Evolutionary conservation across 1,140 invertebrate species (phyloP).

Genomic region (Panagrolaimus sp.): DNA sequence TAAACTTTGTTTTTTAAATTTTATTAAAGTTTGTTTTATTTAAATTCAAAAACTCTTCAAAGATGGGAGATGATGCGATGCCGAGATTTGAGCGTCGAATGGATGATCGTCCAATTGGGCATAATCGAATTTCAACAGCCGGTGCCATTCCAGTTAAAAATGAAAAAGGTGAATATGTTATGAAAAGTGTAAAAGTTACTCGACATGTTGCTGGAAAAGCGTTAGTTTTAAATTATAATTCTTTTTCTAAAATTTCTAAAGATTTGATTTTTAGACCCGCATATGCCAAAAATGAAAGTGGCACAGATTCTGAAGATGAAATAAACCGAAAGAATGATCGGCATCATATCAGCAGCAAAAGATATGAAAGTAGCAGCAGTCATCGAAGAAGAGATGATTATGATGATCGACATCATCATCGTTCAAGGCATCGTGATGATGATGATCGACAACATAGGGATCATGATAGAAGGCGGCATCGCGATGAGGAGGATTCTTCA

Average conservation of each 20-base stretch:
- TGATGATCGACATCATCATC: constrained; percentile 19
- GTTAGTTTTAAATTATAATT: constrained; percentile 36
- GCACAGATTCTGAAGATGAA: constrained; percentile 13
- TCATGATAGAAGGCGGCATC: constrained; percentile 8
- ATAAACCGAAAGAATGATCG: background rate
- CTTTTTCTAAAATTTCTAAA: background rate
- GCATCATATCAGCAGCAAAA: background rate
- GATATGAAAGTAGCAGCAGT: background rate
- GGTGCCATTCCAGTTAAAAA: constrained; percentile 60
- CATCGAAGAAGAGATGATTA: background rate
- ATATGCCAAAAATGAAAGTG: constrained; percentile 59
- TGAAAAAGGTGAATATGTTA: constrained; percentile 61
- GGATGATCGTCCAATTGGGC: constrained; percentile 33
- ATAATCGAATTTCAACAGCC: constrained; percentile 58
- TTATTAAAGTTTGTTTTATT: too few species aligned
- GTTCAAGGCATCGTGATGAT: background rate
- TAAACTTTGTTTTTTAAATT: too few species aligned
- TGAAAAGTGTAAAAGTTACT: constrained; percentile 64
- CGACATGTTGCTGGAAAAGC: constrained; percentile 64
- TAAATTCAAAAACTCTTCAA: background rate
- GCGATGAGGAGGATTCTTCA: background rate
- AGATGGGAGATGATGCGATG: constrained; percentile 30
- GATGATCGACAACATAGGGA: constrained; percentile 11
- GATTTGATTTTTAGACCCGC: constrained; percentile 53
- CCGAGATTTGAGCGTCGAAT: constrained; percentile 45